Base-by-base conservation (phyloP, 1,140 invertebrate species). In the Musca vetustissima region DNA sequence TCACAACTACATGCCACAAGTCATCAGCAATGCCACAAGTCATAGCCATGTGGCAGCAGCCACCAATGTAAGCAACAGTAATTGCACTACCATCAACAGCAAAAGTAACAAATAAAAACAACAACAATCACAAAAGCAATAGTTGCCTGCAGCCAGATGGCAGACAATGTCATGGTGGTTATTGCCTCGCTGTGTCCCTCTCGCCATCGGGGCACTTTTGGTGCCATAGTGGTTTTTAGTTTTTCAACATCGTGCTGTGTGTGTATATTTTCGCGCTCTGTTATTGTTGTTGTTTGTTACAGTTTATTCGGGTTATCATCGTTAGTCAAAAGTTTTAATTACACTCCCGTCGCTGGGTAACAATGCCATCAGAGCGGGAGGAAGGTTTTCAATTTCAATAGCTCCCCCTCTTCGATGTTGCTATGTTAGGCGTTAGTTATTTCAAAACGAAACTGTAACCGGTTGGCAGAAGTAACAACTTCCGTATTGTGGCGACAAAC, bases 281-380 rank as follows among this genome's bases (percentile, higher is more conserved):
- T 43, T 43, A 43, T 43, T 43, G 4, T 13, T 43, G 36, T 43
- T 43, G 36, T 43, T 43, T 43, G 36, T 43, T 43, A 43, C 36
- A 43, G 11, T 43, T 43, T 43, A 43, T 43, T 68, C 43, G 57
- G 17, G 48, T 57, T 22, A 19, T 32, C 55, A 66, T 70, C 69
- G 69, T 70, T 70, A 70, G 69, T 67, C 64, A 70, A 70, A 43
- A 70, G 69, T 70, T 70, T 70, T 70, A 70, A 70, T 70, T 70
- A 70, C 69, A 70, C 69, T 70, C 66, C 57, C 57, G 57, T 66
- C 64, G 36, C 64, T 70, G 53, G 22, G 61, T 52, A 19, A 43
- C 17, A 61, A 61, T 43, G 57, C 17, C 32, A 36, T 21, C 17
- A 52, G 22, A n/a, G n/a, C n/a, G n/a, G 24, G 13, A 36, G 64